Conservation (phyloP, 2,113 vertebrate genomes). For the Eurystomus gularis region DNA sequence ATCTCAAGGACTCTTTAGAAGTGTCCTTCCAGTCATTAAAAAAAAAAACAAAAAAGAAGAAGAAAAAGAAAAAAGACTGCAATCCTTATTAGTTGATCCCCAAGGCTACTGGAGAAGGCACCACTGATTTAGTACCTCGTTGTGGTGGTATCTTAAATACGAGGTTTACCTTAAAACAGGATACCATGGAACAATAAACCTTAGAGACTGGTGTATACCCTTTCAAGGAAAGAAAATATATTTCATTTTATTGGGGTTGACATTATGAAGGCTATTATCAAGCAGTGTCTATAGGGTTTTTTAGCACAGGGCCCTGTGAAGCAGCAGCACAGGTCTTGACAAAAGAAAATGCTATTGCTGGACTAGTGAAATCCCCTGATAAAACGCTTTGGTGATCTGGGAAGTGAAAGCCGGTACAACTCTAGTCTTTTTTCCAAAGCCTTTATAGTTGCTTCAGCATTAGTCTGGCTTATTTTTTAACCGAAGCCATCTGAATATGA, state of each 20-base stretch:
- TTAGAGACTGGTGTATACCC: neutral
- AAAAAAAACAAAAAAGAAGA: fast-evolving
- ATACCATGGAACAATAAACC: neutral
- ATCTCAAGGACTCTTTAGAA: fast-evolving
- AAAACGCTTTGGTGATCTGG: neutral
- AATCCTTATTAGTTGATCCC: neutral
- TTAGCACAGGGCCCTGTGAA: neutral
- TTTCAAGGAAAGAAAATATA: neutral
- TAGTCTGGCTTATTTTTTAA: neutral
- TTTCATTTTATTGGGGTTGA: neutral
- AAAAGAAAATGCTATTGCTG: neutral
- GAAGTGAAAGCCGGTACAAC: neutral
- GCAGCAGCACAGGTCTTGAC: neutral
- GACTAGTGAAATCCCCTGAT: neutral
- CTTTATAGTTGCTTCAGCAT: neutral
- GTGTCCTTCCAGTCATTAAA: neutral
- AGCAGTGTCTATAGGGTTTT: neutral
- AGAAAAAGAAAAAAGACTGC: neutral
- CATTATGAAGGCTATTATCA: neutral
- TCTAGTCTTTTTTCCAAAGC: neutral
- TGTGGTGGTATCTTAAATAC: neutral
- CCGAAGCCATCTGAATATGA: neutral
- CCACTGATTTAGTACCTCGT: neutral
- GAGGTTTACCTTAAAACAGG: neutral
- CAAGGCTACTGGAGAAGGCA: neutral